Evolutionary conservation across 1,140 invertebrate genomes (phyloP), one percentile per base, ranked within the genome.

Genomic region (Nasonia vitripennis): DNA sequence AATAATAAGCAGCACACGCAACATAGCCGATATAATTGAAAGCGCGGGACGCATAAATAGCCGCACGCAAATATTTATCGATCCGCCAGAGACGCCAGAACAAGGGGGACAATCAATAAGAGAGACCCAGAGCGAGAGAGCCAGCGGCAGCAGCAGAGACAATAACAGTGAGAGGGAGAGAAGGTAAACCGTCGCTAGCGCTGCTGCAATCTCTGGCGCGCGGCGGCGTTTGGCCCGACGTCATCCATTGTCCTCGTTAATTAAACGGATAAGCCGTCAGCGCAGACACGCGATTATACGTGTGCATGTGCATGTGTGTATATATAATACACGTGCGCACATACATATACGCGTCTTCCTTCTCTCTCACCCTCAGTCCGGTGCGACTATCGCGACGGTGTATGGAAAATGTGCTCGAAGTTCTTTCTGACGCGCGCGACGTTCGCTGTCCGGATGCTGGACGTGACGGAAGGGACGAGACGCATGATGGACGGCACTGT

Each of bases 221-320:
- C 86, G 86, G 84, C 78, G 81, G 37, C n/a, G 62, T 67, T n/a
- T 7, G 17, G 23, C 68, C 82, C 86, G 82, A 78, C 79, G 84
- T 88, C 86, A 78, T 87, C 87, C 78, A 93, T 92, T 93, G 92
- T 93, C 88, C 89, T 89, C 88, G 91, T 92, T 93, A 93, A 93
- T 93, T 93, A 92, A 93, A 93, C 88, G 91, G 92, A 93, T 92
- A 93, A 92, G 89, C 91, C 89, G 88, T 87, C 87, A 88, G 83
- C 45, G 27, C 81, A 81, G 84, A 86, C 78, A 75, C 45, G 45
- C 82, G 68, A 20, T 37, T 68, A 14, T 79, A 48, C 27, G 9
- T 81, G 78, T 86, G 78, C 81, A 83, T 62, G 77, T 80, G 78
- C 51, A 45, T 77, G 48, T 77, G 48, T 83, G 55, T 73, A 86